Base-by-base conservation (phyloP, 2,113 vertebrate genomes). In the Uria lomvia region DNA sequence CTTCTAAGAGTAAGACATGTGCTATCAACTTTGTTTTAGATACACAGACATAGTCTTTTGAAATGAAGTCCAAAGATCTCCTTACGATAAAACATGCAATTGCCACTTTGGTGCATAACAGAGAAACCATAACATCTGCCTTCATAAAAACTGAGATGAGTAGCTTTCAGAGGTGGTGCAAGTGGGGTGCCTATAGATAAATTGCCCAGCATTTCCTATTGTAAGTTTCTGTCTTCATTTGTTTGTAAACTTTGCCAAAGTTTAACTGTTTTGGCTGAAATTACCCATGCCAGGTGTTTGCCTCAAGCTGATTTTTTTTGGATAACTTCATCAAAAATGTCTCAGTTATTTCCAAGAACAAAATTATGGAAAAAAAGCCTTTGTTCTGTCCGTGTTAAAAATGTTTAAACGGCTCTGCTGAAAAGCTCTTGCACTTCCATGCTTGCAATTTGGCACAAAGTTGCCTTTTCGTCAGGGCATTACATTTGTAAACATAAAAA, bases 251-350 rank as follows among this genome's bases (percentile, higher is more conserved):
- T 92, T 67, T 68, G 84, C 73, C 74, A 63, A 90, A 79, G 9
- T 77, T 50, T 76, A 94, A 95, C 92, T 87, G 40, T 75, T 92
- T 76, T 75, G 77, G 84, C 86, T 88, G 84, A 95, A 95, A 88
- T 67, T 20, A 95, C 42, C 62, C 52, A 27, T 59, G 85, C 86
- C 92, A 97, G 91, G 86, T 95, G 84, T 86, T 94, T 92, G 91
- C 80, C 89, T 92, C 73, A 70, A 94, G 87, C 67, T 55, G 87
- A 70, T 59, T 86, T 73, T 66, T 43, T 90, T 88, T 77, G 10
- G 65, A 91, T 52, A 86, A 62, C 26, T 12, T 94, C 40, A 89
- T 87, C 27, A 82, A 91, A 94, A 95, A 73, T 24, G 77, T 60
- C 53, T 76, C 86, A 62, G 87, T 23, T 91, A 87, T 66, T 95